A percentile compares a stretch with the other conserved stretches of the same genome.
phyloP scores from a whole-genome alignment of 1,140 invertebrate species.

The Globodera rostochiensis region DNA sequence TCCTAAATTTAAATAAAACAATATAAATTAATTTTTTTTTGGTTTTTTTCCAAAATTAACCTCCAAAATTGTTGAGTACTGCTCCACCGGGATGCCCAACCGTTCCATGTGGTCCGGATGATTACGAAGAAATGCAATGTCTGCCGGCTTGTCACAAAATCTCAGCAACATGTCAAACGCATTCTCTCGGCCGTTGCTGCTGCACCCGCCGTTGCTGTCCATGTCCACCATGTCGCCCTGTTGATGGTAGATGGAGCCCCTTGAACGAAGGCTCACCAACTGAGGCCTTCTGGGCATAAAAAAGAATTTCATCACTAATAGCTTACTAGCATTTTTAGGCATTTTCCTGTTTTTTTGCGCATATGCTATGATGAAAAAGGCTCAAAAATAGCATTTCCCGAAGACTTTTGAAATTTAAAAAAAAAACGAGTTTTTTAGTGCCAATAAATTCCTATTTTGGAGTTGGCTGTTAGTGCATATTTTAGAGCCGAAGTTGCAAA shows the following conservation, averaged over 20 bases:
- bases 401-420: too few relatives aligned
- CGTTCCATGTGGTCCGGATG: background rate
- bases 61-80: slow-evolving; percentile 4
- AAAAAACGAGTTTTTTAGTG: too few relatives aligned
- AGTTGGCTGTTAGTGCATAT: too few relatives aligned
- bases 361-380: too few relatives aligned
- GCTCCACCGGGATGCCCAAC: background rate
- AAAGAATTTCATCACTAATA: background rate
- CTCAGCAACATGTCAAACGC: slow-evolving; percentile 5
- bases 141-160: background rate
- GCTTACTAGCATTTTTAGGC: too few relatives aligned
- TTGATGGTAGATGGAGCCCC: background rate
- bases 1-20: background rate
- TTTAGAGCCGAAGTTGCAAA: too few relatives aligned
- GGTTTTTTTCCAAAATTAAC: background rate
- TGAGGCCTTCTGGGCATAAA: background rate
- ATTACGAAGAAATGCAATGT: background rate
- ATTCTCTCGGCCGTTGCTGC: background rate
- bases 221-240: background rate
- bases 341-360: too few relatives aligned
- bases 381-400: too few relatives aligned
- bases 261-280: background rate
- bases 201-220: background rate
- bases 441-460: too few relatives aligned
- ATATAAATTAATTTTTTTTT: too few relatives aligned